A percentile compares a stretch with the other conserved stretches of the same genome.
phyloP scores from a whole-genome alignment of 1,140 invertebrate species.

The Drosophila simulans region DNA sequence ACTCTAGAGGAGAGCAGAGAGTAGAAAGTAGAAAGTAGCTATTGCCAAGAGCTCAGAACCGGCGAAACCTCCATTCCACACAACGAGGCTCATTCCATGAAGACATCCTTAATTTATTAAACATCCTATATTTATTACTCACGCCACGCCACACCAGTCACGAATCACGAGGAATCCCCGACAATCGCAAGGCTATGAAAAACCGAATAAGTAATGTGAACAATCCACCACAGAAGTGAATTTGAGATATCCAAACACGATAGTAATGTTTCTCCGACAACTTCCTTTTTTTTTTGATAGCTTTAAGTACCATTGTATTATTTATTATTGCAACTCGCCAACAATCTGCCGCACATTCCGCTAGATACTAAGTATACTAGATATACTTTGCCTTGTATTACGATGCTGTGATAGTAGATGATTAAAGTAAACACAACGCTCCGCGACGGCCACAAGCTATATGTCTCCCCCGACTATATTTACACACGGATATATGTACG shows the following conservation, averaged over 20 bases:
- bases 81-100: conserved; percentile 51
- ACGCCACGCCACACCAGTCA: conserved; percentile 6
- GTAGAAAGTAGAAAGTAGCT: background rate
- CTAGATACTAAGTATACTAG: conserved; percentile 36
- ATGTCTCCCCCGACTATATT: conserved; percentile 40
- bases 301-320: conserved; percentile 54
- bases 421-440: conserved; percentile 34
- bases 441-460: conserved; percentile 7
- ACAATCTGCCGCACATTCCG: conserved; percentile 46
- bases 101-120: conserved; percentile 47
- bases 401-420: conserved; percentile 72
- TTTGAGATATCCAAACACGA: too few species aligned
- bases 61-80: conserved; percentile 38
- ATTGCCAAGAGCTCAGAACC: background rate
- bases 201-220: conserved; percentile 34
- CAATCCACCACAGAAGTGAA: background rate
- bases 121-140: conserved; percentile 43
- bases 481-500: conserved; percentile 1
- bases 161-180: conserved; percentile 11
- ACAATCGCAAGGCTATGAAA: conserved; percentile 38
- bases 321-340: conserved; percentile 56
- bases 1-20: too few species aligned
- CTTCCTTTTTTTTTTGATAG: conserved; percentile 8
- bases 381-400: conserved; percentile 65
- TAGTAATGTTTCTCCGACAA: too few species aligned